These are phyloP conservation scores for Aegypius monachus DNA, from an alignment of 2,113 vertebrate species.

Conservation along the genomic window DNA sequence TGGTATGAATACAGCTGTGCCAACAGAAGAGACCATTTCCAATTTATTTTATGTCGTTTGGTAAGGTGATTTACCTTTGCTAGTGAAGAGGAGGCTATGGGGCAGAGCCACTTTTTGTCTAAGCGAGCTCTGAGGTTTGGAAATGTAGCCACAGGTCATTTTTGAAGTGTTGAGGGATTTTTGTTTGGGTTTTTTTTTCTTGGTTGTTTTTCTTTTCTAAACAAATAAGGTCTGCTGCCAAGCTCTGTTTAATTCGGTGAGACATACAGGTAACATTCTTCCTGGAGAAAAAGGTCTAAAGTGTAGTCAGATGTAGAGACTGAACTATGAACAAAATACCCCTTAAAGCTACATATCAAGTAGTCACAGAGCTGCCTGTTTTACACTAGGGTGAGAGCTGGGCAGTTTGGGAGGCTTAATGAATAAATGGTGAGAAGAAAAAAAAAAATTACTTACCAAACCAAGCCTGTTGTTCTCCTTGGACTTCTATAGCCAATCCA, in stretches of 20 bases:
- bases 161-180: not conserved
- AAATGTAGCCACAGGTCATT: not conserved
- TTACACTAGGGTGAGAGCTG: not conserved
- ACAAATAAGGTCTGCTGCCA: not conserved
- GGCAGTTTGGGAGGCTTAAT: not conserved
- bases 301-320: not conserved
- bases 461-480: constrained; percentile 98
- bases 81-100: not conserved
- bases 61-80: not conserved
- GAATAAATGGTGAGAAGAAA: not conserved
- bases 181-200: too few species aligned
- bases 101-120: not conserved
- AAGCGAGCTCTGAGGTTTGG: not conserved
- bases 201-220: not conserved
- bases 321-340: not conserved
- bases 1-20: not conserved
- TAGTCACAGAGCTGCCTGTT: not conserved
- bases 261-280: not conserved
- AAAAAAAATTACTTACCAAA: constrained; percentile 84
- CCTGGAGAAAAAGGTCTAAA: not conserved
- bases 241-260: not conserved
- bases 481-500: constrained; percentile 95
- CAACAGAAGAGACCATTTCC: not conserved
- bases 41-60: not conserved
- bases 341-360: not conserved